Evolutionary conservation across 2,113 vertebrate genomes (phyloP), one percentile per base, ranked within the genome.

Genomic region (Mirza zaza): DNA sequence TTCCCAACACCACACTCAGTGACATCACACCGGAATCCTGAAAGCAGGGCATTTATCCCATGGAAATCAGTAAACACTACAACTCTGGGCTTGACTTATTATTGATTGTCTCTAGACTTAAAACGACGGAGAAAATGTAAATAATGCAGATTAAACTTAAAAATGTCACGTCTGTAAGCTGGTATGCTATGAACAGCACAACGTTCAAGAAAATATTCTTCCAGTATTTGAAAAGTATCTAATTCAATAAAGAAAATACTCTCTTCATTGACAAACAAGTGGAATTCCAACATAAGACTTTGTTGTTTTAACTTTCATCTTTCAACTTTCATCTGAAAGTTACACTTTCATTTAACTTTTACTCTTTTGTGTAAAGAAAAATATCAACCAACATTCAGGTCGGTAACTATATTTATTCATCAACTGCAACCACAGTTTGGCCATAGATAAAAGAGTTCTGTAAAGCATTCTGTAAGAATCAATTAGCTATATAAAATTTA

Each of bases 311-410:
- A 67, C 79, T 52, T 87, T 73, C 70, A 34, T 52, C 34, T 88
- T 45, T 45, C 45, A 8, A 45, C 45, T 45, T 45, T 45, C 45
- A 45, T 45, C 45, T 45, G 45, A 45, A 45, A 45, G 45, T 45
- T 45, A 45, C 8, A 45, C 45, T 45, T 45, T 45, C 7, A 45
- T 45, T 45, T 8, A 45, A 45, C 45, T 45, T 45, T 45, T 50
- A 48, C 13, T 75, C 39, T 77, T 87, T 93, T 39, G n/a, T 6
- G 15, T 91, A 39, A 91, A 85, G 77, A 20, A 90, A 95, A 96
- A 67, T 32, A 87, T 15, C 63, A 93, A 36, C 25, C 42, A 85
- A 85, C 45, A 45, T 76, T 83, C 48, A 6, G 42, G 34, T 32
- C 9, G 23, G 55, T 61, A 73, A 59, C 9, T 5, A 18, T 8